These are phyloP conservation scores for Drosophila saltans DNA, from an alignment of 1,140 invertebrate species.

Conservation along the genomic window DNA sequence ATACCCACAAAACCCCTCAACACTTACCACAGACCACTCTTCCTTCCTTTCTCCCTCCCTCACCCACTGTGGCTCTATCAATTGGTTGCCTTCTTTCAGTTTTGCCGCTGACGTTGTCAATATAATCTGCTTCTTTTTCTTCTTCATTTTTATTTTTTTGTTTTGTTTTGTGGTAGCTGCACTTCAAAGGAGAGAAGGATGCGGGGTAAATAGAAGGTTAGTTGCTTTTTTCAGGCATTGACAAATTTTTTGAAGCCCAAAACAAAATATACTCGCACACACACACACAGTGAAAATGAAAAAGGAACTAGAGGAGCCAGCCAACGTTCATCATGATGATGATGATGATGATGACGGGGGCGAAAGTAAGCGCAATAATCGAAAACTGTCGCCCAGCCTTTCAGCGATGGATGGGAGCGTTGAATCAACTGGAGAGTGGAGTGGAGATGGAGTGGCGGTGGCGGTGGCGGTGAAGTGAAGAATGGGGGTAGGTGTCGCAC, in stretches of 20 bases:
- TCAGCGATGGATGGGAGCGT: conserved; percentile 32
- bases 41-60: background rate
- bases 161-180: conserved; percentile 11
- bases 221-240: conserved; percentile 71
- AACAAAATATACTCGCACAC: conserved; percentile 53
- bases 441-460: background rate
- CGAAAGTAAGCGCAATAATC: conserved; percentile 77
- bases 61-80: background rate
- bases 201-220: background rate
- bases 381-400: conserved; percentile 70
- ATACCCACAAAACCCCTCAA: conserved; percentile 21
- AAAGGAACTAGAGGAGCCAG: too few species aligned
- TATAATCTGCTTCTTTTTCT: conserved; percentile 50
- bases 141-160: conserved; percentile 12
- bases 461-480: background rate
- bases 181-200: background rate
- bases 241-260: conserved; percentile 68
- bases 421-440: background rate
- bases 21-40: background rate
- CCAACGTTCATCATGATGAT: conserved; percentile 15
- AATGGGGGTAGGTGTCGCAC: background rate
- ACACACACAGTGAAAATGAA: conserved; percentile 19
- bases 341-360: conserved; percentile 40
- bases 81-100: conserved; percentile 10
- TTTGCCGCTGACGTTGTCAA: conserved; percentile 48